Evolutionary conservation across 2,888 invertebrate species (phyloP), one percentile per base, ranked within the genome.

Genomic region (Aquatica leii): DNA sequence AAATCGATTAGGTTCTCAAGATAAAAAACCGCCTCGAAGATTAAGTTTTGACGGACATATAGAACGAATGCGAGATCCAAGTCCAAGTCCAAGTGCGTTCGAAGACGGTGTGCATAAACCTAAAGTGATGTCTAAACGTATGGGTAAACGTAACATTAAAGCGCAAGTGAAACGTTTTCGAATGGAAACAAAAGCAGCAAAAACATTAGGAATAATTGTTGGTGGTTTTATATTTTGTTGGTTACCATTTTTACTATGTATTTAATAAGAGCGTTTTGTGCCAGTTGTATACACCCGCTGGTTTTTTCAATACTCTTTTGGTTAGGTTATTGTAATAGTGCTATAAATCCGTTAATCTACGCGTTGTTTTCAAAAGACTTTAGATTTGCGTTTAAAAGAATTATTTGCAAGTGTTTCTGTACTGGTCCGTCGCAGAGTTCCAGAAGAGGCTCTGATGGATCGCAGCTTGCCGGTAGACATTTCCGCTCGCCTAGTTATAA

Each of bases 161-260:
- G 93, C 94, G 2, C 90, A 93, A 86, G 73, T 74, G 67, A 94
- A 94, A 79, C 88, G 95, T 50, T 95, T 95, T 80, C 88, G 93
- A 2, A 95, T 95, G 91, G 97, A 98, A 81, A 97, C 97, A 0
- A 97, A 97, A 83, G 97, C 97, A 0, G 97, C 97, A 1, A 97
- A 97, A 82, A 97, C 97, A 0, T 84, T 98, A 55, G 97, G 95
- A 65, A 97, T 98, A 69, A 98, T 98, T 68, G 97, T 98, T 2
- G 98, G 98, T 0, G 94, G 96, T 48, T 98, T 98, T 83, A 95
- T 97, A 59, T 88, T 93, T 76, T 98, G 98, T 82, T 98, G 98
- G 98, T 86, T 96, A 59, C 97, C 97, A 0, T 98, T 98, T 97
- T 98, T 84, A 95, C 95, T 48, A 93, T 96, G 84, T 97, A 97